Percentiles rank a stretch among this genome's conserved stretches.
These are phyloP conservation scores for Lasioglossum marginatum DNA, from an alignment of 2,888 invertebrate genomes.

Conservation along the genomic window DNA sequence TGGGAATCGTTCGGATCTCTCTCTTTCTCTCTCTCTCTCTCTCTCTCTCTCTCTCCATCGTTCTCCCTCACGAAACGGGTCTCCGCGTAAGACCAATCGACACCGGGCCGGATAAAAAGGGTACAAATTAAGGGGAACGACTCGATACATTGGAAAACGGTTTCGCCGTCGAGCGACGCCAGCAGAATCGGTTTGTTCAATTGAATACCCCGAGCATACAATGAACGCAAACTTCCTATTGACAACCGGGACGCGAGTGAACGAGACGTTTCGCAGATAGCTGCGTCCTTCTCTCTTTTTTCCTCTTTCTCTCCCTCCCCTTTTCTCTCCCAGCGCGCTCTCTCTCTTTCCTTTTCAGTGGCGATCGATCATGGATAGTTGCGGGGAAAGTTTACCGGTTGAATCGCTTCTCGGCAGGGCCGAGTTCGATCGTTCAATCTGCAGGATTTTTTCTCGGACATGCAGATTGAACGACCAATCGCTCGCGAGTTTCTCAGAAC, in stretches of 20 bases:
- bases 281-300: neutral
- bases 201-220: slow-evolving; percentile 38
- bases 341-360: neutral
- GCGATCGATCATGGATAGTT: slow-evolving; percentile 4
- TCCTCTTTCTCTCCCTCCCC: neutral
- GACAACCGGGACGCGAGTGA: slow-evolving; percentile 28
- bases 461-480: neutral
- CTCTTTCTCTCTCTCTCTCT: neutral
- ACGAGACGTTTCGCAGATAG: slow-evolving; percentile 20
- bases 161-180: slow-evolving; percentile 30
- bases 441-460: neutral
- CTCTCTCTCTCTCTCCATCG: neutral
- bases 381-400: slow-evolving; percentile 2
- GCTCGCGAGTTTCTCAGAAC: neutral
- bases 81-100: slow-evolving; percentile 46
- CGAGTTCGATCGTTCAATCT: neutral
- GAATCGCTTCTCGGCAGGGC: neutral
- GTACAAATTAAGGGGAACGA: slow-evolving; percentile 49
- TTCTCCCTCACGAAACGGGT: neutral
- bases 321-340: too few species aligned
- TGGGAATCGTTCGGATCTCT: slow-evolving; percentile 27
- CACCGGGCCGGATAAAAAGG: slow-evolving; percentile 17
- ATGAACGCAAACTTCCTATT: slow-evolving; percentile 47
- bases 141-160: slow-evolving; percentile 33
- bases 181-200: slow-evolving; percentile 49